These are phyloP conservation scores for Eurytoma adleriae DNA, from an alignment of 2,888 invertebrate species.

Conservation along the genomic window DNA sequence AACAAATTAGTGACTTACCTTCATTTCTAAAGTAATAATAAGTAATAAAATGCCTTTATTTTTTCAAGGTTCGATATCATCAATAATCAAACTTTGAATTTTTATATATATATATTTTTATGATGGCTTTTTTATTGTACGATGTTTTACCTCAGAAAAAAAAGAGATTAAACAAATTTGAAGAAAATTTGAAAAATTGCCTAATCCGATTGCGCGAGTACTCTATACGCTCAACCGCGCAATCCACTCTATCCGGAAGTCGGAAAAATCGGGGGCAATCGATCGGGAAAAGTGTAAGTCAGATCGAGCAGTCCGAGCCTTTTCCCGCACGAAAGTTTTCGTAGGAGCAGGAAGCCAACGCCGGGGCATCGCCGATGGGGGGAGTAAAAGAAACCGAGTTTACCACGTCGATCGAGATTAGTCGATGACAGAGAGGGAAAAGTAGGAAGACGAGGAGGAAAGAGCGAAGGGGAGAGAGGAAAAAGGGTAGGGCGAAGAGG, in stretches of 20 bases:
- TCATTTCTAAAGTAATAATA: no score
- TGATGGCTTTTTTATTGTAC: no score
- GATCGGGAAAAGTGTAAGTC: constrained; percentile 14
- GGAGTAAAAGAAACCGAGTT: constrained; percentile 30
- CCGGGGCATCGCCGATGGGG: neutral
- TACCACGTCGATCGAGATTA: constrained; percentile 50
- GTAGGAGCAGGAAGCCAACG: constrained; percentile 14
- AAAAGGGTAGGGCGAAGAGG: neutral
- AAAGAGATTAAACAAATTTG: no score
- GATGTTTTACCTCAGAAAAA: no score
- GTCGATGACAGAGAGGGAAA: constrained; percentile 30
- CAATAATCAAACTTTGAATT: no score
- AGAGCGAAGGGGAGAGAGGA: neutral
- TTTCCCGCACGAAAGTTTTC: constrained; percentile 18
- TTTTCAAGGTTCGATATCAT: no score
- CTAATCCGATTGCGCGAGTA: no score
- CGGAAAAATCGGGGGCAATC: constrained; percentile 19
- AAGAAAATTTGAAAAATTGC: no score
- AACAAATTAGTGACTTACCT: no score
- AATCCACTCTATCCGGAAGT: neutral
- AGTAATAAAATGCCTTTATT: no score
- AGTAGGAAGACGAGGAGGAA: constrained; percentile 2
- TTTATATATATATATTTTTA: neutral
- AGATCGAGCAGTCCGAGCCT: constrained; percentile 11
- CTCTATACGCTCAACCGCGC: no score